A percentile compares a stretch with the other conserved stretches of the same genome.
Conservation (phyloP, 2,888 invertebrate species). For the Pemphredon lugubris region DNA sequence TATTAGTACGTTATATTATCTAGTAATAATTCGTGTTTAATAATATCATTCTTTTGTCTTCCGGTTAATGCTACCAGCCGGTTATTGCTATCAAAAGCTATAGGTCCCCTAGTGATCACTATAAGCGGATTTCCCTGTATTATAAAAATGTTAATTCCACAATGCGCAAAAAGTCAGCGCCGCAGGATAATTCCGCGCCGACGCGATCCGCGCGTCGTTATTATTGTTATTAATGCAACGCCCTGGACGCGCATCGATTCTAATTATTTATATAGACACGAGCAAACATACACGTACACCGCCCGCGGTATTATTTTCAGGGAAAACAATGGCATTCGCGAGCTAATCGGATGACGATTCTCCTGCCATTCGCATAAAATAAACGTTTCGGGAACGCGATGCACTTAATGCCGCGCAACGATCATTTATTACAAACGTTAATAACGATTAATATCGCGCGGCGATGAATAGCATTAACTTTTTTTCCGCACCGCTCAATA, state of each 20-base stretch:
- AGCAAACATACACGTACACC: too few species aligned
- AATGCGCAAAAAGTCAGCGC: background rate
- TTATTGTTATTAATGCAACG: background rate
- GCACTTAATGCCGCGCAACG: background rate
- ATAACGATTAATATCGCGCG: conserved; percentile 22
- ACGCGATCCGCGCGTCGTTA: background rate
- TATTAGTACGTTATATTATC: too few species aligned
- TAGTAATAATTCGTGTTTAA: too few species aligned
- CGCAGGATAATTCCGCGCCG: background rate
- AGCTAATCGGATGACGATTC: background rate
- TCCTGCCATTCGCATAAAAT: background rate
- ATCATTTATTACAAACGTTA: conserved; percentile 4
- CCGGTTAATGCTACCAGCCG: too few species aligned
- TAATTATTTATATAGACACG: conserved; percentile 4
- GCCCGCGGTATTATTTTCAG: background rate
- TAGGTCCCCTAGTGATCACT: too few species aligned
- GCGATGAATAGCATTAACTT: conserved; percentile 19
- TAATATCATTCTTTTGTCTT: too few species aligned
- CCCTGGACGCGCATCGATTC: background rate
- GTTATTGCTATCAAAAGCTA: too few species aligned
- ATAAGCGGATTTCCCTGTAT: too few species aligned
- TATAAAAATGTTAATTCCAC: conserved; percentile 3
- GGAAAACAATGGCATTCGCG: conserved; percentile 2
- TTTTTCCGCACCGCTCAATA: background rate
- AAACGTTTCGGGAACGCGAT: background rate